Base-by-base conservation (phyloP, 2,113 vertebrate genomes). In the Campylorhamphus procurvoides region DNA sequence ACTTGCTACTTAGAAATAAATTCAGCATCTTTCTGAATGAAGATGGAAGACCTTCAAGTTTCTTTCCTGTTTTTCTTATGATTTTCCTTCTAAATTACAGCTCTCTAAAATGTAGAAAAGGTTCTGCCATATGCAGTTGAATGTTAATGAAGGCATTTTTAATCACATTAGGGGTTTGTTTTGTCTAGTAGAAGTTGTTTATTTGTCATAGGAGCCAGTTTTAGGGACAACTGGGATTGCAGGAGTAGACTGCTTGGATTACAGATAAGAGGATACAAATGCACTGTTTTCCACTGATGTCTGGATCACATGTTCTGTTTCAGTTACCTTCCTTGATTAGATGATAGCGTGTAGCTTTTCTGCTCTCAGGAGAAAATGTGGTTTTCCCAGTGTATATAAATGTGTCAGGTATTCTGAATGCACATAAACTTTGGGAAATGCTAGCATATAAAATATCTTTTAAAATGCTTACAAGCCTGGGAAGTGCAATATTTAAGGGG, bases 81-180 rank as follows among this genome's bases (percentile, higher is more conserved):
- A 40, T 73, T 75, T 89, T 81, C 29, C 14, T 62, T 77, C 56
- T 87, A 58, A 79, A 49, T 39, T 29, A 40, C 2, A 40, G 46
- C 24, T 71, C 71, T 68, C 56, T 89, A 69, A 87, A 87, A 69
- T 53, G 23, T 42, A 31, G 62, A 73, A 72, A n/a, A 64, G 3
- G 3, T 76, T 94, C 20, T 87, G 35, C 31, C 4, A 1, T 35
- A 9, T 47, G 50, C 39, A 20, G 69, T 79, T 87, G 40, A 66
- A 66, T 5, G 3, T 37, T 90, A 83, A 76, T 50, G 17, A 42
- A 66, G 19, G 29, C 29, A 55, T 91, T 93, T 95, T 90, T 55
- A 91, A 95, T 96, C 55, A 88, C 39, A 47, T 77, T 76, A 90
- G 49, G 9, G n/a, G 11, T 42, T 93, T 95, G 62, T 90, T 93